A percentile compares a stretch with the other conserved stretches of the same genome.
Conservation (phyloP, 2,888 invertebrate genomes). For the Meghimatium bilineatum region DNA sequence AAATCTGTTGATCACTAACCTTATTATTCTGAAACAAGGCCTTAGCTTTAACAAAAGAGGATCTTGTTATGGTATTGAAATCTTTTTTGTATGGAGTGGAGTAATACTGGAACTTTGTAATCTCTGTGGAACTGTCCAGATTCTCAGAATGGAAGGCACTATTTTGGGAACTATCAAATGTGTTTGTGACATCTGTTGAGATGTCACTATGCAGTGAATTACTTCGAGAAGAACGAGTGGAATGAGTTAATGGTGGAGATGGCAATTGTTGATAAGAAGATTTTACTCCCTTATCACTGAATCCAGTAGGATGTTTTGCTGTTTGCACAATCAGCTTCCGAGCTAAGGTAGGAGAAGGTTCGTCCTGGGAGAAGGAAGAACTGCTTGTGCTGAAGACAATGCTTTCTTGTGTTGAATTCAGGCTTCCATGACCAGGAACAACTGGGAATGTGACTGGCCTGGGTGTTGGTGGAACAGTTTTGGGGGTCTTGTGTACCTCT, state of each 20-base stretch:
- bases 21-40: constrained; percentile 31
- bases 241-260: constrained; percentile 1
- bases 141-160: too few species aligned
- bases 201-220: background rate
- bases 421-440: constrained; percentile 24
- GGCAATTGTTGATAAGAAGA: background rate
- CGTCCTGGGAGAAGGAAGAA: constrained; percentile 31
- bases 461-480: constrained; percentile 23
- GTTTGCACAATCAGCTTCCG: background rate
- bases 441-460: background rate
- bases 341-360: background rate
- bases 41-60: constrained; percentile 25
- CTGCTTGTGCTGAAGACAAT: constrained; percentile 21
- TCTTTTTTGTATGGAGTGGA: constrained; percentile 19
- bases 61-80: constrained; percentile 32
- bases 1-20: constrained; percentile 13
- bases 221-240: background rate
- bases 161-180: background rate
- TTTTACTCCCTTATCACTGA: background rate
- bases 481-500: constrained; percentile 44
- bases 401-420: constrained; percentile 38
- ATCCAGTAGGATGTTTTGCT: background rate
- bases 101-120: constrained; percentile 28
- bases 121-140: background rate
- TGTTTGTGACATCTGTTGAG: background rate